phyloP scores from a whole-genome alignment of 2,888 invertebrate genomes.

The Nomada fucata region DNA sequence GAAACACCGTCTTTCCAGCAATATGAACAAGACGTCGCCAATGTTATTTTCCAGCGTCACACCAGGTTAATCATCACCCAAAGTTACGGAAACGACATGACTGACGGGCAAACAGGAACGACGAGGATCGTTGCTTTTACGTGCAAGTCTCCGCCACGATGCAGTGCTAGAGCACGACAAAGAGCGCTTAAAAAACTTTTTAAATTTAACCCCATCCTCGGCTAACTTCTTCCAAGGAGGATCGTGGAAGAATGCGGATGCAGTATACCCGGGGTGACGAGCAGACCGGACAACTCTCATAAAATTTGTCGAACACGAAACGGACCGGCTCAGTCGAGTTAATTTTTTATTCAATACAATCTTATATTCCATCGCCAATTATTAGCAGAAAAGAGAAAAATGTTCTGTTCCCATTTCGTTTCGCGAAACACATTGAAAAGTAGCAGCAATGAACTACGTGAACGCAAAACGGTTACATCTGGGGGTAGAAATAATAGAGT shows the following conservation, averaged over 20 bases:
- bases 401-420: not conserved
- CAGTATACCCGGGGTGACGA: conserved; percentile 58
- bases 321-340: conserved; percentile 27
- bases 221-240: conserved; percentile 37
- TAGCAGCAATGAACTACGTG: conserved; percentile 18
- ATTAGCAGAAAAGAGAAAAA: not conserved
- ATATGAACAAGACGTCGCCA: conserved; percentile 63
- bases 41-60: conserved; percentile 82
- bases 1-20: conserved; percentile 45
- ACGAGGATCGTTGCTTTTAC: conserved; percentile 62
- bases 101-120: conserved; percentile 80
- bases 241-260: conserved; percentile 55
- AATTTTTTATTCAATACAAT: conserved; percentile 31
- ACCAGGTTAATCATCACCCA: conserved; percentile 82
- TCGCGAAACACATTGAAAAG: not conserved
- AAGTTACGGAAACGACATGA: conserved; percentile 77
- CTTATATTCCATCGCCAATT: not conserved
- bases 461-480: conserved; percentile 35
- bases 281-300: conserved; percentile 27
- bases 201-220: conserved; percentile 82
- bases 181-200: conserved; percentile 82
- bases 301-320: conserved; percentile 38
- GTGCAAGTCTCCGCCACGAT: conserved; percentile 53
- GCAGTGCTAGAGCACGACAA: conserved; percentile 55
- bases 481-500: conserved; percentile 15